These are phyloP conservation scores for Anisognathus igniventris DNA, from an alignment of 2,797 vertebrate genomes.

Conservation along the genomic window DNA sequence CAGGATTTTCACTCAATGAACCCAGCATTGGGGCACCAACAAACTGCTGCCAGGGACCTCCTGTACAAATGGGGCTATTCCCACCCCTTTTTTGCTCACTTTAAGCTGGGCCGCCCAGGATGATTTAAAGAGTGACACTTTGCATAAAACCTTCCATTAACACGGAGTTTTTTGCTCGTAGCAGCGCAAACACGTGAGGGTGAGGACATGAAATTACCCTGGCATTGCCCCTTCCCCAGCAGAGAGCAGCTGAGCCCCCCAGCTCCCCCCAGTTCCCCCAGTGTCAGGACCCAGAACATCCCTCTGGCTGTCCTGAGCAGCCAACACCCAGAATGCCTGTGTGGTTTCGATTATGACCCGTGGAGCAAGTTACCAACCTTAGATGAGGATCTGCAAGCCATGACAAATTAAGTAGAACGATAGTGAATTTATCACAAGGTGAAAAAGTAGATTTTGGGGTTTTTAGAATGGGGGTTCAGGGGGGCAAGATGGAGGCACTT, in stretches of 20 bases:
- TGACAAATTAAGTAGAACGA: too few relatives aligned
- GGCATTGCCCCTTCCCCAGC: background rate
- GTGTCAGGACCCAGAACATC: too few relatives aligned
- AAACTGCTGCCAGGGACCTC: accelerated
- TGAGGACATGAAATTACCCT: accelerated
- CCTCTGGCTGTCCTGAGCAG: too few relatives aligned
- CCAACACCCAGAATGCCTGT: too few relatives aligned
- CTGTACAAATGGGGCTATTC: accelerated
- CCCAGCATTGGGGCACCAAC: accelerated
- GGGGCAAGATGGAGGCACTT: too few relatives aligned
- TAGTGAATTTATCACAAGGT: too few relatives aligned
- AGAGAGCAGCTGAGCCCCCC: background rate
- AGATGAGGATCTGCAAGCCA: too few relatives aligned
- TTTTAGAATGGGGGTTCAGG: too few relatives aligned
- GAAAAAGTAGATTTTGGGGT: too few relatives aligned
- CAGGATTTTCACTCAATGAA: background rate
- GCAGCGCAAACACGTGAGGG: accelerated
- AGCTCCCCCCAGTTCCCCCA: too few relatives aligned
- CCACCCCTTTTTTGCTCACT: background rate
- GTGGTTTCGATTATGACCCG: too few relatives aligned
- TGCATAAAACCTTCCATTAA: accelerated
- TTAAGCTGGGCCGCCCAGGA: background rate
- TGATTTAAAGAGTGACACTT: background rate
- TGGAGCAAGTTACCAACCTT: too few relatives aligned
- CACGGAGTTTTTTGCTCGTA: accelerated